Percentiles rank a stretch among this genome's conserved stretches.
phyloP scores from a whole-genome alignment of 2,113 vertebrate genomes.

The Anhinga anhinga region DNA sequence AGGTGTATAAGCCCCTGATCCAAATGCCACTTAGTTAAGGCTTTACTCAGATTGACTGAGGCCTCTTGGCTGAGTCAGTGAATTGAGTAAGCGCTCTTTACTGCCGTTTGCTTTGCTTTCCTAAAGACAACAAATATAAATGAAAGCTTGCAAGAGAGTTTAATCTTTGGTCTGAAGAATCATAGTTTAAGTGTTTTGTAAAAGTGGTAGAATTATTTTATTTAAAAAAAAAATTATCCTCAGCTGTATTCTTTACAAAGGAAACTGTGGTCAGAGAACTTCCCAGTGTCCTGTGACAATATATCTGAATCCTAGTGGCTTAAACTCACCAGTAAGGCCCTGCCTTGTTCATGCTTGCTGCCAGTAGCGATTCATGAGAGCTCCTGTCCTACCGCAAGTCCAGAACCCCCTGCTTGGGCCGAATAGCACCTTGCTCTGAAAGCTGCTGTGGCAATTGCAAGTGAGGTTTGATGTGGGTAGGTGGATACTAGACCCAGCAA shows the following conservation, averaged over 20 bases:
- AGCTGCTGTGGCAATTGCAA: background rate
- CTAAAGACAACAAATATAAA: background rate
- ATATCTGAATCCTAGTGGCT: background rate
- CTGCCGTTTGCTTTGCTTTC: conserved; percentile 22
- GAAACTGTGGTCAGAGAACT: background rate
- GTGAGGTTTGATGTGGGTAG: background rate
- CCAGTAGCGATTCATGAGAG: background rate
- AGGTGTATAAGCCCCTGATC: conserved; percentile 45
- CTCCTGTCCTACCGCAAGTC: background rate
- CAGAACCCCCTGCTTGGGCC: background rate
- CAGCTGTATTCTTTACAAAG: background rate
- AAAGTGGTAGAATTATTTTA: background rate
- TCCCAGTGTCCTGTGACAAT: background rate
- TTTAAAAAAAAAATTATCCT: background rate
- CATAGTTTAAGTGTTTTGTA: background rate
- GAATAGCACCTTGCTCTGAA: background rate
- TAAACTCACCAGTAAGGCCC: background rate
- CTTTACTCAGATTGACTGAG: conserved; percentile 35
- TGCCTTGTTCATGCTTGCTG: background rate
- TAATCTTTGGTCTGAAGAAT: conserved; percentile 22
- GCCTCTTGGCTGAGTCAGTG: background rate
- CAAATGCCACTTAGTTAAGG: conserved; percentile 4
- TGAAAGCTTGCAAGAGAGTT: background rate
- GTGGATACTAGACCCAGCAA: background rate
- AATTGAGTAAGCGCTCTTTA: conserved; percentile 2